Percentiles rank a stretch among this genome's conserved stretches.
Evolutionary conservation across 1,140 invertebrate species (phyloP).

Genomic region (Pogonognathellus flavescens): DNA sequence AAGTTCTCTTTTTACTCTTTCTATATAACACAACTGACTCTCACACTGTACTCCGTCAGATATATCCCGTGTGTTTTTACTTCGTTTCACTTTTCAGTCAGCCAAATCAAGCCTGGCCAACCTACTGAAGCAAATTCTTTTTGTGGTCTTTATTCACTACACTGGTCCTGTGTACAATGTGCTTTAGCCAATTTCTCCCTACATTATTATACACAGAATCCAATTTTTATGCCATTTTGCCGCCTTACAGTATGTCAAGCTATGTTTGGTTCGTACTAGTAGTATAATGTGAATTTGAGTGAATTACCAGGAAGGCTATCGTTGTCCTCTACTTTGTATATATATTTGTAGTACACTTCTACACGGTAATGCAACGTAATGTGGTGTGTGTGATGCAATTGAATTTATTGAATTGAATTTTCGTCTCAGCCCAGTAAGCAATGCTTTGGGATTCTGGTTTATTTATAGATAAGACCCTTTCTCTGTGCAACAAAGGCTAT

Average conservation of each 20-base stretch:
- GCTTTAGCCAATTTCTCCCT: too few relatives aligned
- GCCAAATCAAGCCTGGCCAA: slow-evolving; percentile 35
- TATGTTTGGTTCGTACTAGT: too few relatives aligned
- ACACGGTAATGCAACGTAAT: slow-evolving; percentile 10
- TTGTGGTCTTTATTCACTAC: slow-evolving; percentile 14
- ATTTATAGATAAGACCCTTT: slow-evolving; percentile 15
- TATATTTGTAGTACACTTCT: too few relatives aligned
- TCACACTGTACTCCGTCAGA: background rate
- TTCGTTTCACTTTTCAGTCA: slow-evolving; percentile 36
- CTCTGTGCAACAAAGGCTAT: background rate
- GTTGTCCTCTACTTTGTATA: background rate
- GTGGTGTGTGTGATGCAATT: slow-evolving; percentile 46
- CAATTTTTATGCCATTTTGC: too few relatives aligned
- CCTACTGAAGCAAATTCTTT: slow-evolving; percentile 7
- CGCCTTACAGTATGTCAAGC: too few relatives aligned
- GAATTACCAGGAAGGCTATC: background rate
- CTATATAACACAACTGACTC: background rate
- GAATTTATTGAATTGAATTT: slow-evolving; percentile 37
- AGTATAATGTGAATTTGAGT: too few relatives aligned
- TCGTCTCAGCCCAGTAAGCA: slow-evolving; percentile 17
- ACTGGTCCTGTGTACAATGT: background rate
- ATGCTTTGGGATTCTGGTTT: slow-evolving; percentile 8
- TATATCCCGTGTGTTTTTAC: slow-evolving; percentile 18
- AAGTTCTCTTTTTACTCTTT: too few relatives aligned
- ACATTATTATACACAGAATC: too few relatives aligned